Base-by-base conservation (phyloP, 30 jellyfish, hydroid and myxozoan genomes). In the Turritopsis rubra region DNA sequence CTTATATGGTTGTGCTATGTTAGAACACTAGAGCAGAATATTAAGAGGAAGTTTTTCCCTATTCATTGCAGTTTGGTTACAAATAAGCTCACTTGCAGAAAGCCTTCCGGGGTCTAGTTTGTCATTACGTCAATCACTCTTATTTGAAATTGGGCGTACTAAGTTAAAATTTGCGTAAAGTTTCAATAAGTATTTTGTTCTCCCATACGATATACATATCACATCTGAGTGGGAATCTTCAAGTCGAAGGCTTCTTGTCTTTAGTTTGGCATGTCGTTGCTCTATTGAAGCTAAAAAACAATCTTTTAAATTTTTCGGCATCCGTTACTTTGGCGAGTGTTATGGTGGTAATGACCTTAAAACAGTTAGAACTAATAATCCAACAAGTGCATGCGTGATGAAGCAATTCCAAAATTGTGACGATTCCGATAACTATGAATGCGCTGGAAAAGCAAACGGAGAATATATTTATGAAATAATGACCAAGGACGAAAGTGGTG, bases 241-340 rank as follows among this genome's bases (percentile, higher is more conserved):
- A 0, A n/a, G 9, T 9, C 77, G 19, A 19, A 68, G 8, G 17
- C 19, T n/a, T 16, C 16, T 0, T 19, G 16, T 52, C 3, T 74
- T 74, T 29, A 74, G 82, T 29, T 74, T 74, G 82, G 82, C 82
- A 1, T 74, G 82, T 29, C 82, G 82, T 23, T 74, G 82, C 41
- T 29, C 54, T n/a, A 52, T n/a, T n/a, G 65, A 3, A 74, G 82
- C 82, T 7, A 27, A 30, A 0, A 30, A 22, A 74, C 9, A 29
- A 16, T 28, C 54, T 7, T 24, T 74, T 1, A 18, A 74, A 21
- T 74, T 74, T 52, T 74, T 74, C 71, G 82, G 65, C 65, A 74
- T 74, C 65, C 82, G 82, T 0, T 74, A n/a, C 21, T 74, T n/a
- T 30, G 82, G 82, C 24, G 82, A 23, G 0, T 74, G 82, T 30